Conservation (phyloP, 2,888 invertebrate genomes). For the Pollenia labialis region DNA sequence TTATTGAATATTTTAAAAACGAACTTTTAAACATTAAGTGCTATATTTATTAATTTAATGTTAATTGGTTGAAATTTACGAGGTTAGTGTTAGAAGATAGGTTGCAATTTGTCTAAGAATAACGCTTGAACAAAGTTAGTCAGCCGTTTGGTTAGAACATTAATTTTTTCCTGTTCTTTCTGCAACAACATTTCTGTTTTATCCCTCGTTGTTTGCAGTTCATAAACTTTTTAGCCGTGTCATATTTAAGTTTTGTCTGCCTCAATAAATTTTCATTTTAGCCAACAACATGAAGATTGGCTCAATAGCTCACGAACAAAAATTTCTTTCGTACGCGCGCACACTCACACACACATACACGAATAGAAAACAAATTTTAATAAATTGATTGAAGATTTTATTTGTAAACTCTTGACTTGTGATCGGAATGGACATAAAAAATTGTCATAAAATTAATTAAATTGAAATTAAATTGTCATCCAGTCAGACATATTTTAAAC, state of each 20-base stretch:
- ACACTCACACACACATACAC: neutral
- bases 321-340: too few species aligned
- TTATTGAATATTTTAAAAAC: neutral
- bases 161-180: neutral
- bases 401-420: slow-evolving; percentile 25
- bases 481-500: neutral
- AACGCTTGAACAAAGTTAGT: too few species aligned
- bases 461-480: neutral
- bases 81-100: neutral
- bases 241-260: neutral
- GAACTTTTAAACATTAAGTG: neutral
- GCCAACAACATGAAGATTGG: slow-evolving; percentile 12
- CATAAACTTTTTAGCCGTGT: neutral
- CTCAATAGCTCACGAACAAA: slow-evolving; percentile 21
- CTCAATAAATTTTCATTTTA: slow-evolving; percentile 33
- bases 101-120: neutral
- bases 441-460: slow-evolving; percentile 18
- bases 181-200: neutral
- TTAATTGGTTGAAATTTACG: neutral
- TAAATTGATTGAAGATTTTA: slow-evolving; percentile 48
- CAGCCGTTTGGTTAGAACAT: too few species aligned
- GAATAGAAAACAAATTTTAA: neutral
- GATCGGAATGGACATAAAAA: neutral
- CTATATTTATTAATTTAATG: neutral
- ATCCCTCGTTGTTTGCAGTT: neutral